Percentiles rank a stretch among this genome's conserved stretches.
These are phyloP conservation scores for Podarcis cretensis DNA, from an alignment of 2,113 vertebrate species.

Conservation along the genomic window DNA sequence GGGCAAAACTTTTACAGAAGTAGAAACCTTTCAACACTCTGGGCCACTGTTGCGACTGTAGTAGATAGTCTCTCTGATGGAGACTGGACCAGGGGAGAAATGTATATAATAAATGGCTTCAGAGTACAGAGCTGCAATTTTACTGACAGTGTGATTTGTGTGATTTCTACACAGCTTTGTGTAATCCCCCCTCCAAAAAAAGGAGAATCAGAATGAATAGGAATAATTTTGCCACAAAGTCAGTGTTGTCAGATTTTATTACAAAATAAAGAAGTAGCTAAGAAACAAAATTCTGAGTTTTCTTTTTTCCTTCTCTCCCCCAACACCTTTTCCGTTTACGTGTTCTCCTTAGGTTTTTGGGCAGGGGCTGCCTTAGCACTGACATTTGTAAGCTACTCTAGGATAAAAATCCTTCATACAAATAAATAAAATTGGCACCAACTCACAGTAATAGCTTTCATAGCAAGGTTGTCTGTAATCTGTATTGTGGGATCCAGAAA, in stretches of 20 bases:
- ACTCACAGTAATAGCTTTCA: too few species aligned
- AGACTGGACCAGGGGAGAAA: neutral
- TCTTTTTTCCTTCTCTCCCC: too few species aligned
- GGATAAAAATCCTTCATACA: too few species aligned
- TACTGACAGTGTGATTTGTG: neutral
- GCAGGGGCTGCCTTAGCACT: too few species aligned
- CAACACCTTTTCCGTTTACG: too few species aligned
- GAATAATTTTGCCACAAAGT: neutral
- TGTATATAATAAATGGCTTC: neutral
- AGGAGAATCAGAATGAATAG: neutral
- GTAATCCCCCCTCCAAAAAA: neutral
- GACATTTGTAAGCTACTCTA: too few species aligned
- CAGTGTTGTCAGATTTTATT: neutral
- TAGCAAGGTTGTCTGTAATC: neutral
- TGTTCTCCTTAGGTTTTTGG: too few species aligned
- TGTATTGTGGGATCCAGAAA: neutral
- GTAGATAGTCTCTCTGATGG: neutral
- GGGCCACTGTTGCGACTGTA: neutral
- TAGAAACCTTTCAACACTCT: slow-evolving; percentile 47
- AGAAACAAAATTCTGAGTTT: too few species aligned
- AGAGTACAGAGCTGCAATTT: neutral
- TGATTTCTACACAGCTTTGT: neutral
- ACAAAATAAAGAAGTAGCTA: too few species aligned
- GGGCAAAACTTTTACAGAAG: slow-evolving; percentile 45
- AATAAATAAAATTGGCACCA: neutral